A percentile compares a stretch with the other conserved stretches of the same genome.
These are phyloP conservation scores for Tenrec ecaudatus DNA, from an alignment of 2,113 vertebrate species.

Conservation along the genomic window DNA sequence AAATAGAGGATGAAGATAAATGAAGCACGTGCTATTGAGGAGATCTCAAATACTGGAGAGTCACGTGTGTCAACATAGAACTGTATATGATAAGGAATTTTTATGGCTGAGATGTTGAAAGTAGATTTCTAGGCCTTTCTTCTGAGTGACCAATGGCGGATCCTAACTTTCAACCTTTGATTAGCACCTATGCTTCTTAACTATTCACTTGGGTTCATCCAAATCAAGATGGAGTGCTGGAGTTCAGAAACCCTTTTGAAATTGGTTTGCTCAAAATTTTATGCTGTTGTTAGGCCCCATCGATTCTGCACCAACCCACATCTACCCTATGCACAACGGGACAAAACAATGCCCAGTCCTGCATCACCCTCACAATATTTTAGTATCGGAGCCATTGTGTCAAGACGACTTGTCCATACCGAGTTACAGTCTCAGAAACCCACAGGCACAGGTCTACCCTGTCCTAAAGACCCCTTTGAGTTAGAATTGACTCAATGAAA, in stretches of 20 bases:
- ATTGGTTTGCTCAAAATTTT: background rate
- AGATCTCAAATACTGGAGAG: background rate
- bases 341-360: no score
- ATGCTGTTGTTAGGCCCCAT: no score
- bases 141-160: background rate
- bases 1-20: background rate
- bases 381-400: no score
- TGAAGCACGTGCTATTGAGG: background rate
- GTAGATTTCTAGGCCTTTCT: background rate
- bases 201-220: background rate
- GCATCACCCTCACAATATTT: no score
- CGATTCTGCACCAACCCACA: no score
- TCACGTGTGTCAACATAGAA: background rate
- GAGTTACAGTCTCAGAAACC: no score
- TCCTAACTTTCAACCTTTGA: background rate
- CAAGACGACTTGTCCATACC: no score
- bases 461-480: no score
- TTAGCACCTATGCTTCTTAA: background rate
- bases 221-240: background rate
- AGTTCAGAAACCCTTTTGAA: background rate
- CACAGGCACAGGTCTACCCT: no score
- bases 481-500: no score
- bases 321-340: no score
- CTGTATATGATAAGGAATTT: no score
- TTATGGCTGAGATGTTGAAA: background rate